Evolutionary conservation across 2,113 vertebrate species (phyloP).

Genomic region (Syngnathus scovelli): DNA sequence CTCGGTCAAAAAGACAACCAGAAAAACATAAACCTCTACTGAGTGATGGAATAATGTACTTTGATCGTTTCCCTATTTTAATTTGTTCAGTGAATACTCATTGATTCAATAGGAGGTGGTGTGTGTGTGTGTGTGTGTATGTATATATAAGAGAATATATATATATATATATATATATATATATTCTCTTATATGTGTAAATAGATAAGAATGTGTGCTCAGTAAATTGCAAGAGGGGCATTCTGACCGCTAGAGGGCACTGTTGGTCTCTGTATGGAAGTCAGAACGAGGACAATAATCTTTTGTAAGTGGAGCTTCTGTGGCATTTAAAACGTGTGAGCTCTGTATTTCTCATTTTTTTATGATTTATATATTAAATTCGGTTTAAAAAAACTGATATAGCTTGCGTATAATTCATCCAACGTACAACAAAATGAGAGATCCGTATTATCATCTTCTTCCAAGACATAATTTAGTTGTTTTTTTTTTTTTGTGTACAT

Average conservation of each 20-base stretch:
- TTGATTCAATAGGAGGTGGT: conserved; percentile 25
- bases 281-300: neutral
- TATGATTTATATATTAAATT: neutral
- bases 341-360: neutral
- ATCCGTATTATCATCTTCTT: too few species aligned
- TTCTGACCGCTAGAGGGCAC: conserved; percentile 63
- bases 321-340: neutral
- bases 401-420: neutral
- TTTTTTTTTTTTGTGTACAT: neutral
- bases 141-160: too few species aligned
- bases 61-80: conserved; percentile 44
- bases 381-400: neutral
- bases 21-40: conserved; percentile 22
- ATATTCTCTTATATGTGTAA: conserved; percentile 6
- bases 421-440: neutral
- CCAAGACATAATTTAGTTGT: neutral
- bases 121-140: conserved; percentile 6
- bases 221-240: neutral
- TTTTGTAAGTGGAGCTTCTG: neutral
- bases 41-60: conserved; percentile 36
- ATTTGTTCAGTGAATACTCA: conserved; percentile 33
- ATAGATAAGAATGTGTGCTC: neutral
- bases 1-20: conserved; percentile 23
- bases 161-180: too few species aligned
- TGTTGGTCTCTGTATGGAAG: conserved; percentile 57